Conservation (phyloP, 2,888 invertebrate species). For the Lumbricus terrestris region DNA sequence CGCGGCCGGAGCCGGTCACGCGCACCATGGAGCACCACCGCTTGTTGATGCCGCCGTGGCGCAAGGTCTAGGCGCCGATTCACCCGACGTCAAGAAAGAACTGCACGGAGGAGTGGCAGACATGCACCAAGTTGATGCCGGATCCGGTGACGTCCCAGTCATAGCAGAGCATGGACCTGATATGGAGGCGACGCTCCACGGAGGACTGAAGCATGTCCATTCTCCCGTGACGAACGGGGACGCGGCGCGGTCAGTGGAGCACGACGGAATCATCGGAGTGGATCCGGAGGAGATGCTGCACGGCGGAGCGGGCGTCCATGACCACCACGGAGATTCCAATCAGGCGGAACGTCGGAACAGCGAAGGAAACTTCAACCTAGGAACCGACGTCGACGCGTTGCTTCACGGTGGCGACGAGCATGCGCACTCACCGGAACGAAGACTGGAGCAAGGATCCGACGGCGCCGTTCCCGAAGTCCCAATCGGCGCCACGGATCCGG, state of each 20-base stretch:
- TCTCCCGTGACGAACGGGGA: neutral
- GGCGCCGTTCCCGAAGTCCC: neutral
- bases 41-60: neutral
- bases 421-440: neutral
- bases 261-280: neutral
- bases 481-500: neutral
- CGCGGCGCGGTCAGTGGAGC: neutral
- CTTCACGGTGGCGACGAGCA: slow-evolving; percentile 6
- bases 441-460: neutral
- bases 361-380: neutral
- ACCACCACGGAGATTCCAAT: neutral
- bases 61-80: neutral
- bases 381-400: neutral
- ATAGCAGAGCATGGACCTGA: neutral
- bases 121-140: neutral
- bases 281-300: neutral
- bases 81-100: neutral
- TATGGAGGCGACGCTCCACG: neutral
- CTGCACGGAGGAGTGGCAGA: neutral
- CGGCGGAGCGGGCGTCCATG: neutral
- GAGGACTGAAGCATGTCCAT: neutral
- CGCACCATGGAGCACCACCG: neutral
- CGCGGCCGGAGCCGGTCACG: neutral
- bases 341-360: neutral
- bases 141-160: neutral